Evolutionary conservation across 1,140 invertebrate species (phyloP), one percentile per base, ranked within the genome.

Genomic region (Halictus rubicundus): DNA sequence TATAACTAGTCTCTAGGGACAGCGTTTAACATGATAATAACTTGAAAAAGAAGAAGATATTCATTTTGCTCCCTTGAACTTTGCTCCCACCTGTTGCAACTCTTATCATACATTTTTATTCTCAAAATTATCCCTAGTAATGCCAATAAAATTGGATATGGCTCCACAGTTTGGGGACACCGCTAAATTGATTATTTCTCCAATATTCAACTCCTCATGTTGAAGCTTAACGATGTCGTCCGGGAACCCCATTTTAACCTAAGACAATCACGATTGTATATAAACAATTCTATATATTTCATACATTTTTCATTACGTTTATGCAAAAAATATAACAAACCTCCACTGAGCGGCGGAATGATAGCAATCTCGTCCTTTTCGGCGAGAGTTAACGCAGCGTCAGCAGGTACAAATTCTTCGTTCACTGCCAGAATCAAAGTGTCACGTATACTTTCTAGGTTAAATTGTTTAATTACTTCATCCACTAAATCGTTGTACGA

Each of bases 51-150:
- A 32, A 32, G 32, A 5, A 1, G 32, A 32, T 3, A 32, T 32
- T 32, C 32, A 5, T 2, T 32, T 32, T 5, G 32, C 32, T 32
- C 5, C 32, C 32, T 32, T 32, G 5, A 5, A 32, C 32, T 32
- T 46, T 46, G n/a, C 42, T 46, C 42, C 42, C 42, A 46, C 42
- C 10, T 46, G 42, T 46, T 46, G 12, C 14, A 0, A 10, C 42
- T 46, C 42, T 46, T 12, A 12, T 46, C 63, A 89, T 90, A 96
- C 96, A 92, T 95, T 95, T 94, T 97, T 97, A 27, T 95, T 95
- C 80, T 98, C 95, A 94, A 98, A 98, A 91, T 96, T 96, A 92
- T 99, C 96, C 89, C 98, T 94, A 14, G 98, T 99, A 27, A 96
- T 98, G 2, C 98, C 98, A 74, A 98, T 94, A 93, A 99, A 99